Evolutionary conservation across 2,888 invertebrate species (phyloP), one percentile per base, ranked within the genome.

Genomic region (Strigamia crassipes): DNA sequence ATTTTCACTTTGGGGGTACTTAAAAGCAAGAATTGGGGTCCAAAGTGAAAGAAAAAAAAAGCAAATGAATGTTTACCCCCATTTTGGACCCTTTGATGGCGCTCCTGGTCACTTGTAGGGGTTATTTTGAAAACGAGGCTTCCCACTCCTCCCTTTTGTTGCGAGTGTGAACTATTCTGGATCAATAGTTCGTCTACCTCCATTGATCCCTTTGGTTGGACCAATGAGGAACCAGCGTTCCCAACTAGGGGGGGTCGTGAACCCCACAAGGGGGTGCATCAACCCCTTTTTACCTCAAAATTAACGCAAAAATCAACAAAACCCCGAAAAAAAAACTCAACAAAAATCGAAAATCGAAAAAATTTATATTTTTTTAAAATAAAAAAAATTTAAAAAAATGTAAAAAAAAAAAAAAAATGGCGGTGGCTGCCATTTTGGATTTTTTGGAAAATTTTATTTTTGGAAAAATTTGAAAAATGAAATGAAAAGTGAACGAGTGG

Each of bases 101-200:
- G 2, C 13, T 46, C 6, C 10, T 46, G 42, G 42, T 46, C 42
- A 46, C 42, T 46, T 4, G 42, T 13, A 46, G 42, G 42, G 42
- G 42, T 46, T 61, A 61, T 61, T 61, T 61, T 61, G 61, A n/a
- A 23, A 61, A 61, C 18, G 18, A 12, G 61, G n/a, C 18, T 21
- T n/a, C 61, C 61, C 61, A 18, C 61, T 21, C 61, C 61, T 61
- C 61, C 61, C 61, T 61, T 18, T 61, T 61, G 61, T 61, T 18
- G 18, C 21, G 21, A 61, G 61, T 61, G 61, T 61, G 61, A 61
- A 61, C 61, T 61, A 61, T 61, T 61, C 61, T 61, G 61, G 61
- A 61, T 61, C 61, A 61, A 61, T 61, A 61, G 61, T 61, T 61
- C 61, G 61, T 61, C 61, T 61, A 61, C 61, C 61, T 61, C 61